These are phyloP conservation scores for Dynastes hyllus DNA, from an alignment of 2,888 invertebrate genomes.

Conservation along the genomic window DNA sequence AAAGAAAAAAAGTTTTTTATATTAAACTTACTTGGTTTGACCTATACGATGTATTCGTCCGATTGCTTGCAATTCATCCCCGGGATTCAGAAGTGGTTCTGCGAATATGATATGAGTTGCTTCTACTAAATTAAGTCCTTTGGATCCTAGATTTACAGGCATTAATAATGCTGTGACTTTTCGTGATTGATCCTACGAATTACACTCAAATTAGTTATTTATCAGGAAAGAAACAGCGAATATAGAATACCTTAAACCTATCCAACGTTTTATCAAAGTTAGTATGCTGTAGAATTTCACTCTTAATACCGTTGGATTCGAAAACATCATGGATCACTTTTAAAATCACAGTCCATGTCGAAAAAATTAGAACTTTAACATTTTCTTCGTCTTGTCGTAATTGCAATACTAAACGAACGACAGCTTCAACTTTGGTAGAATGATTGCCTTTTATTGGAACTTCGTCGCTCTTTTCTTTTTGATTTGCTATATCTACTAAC, in stretches of 20 bases:
- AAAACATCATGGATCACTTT: conserved; percentile 74
- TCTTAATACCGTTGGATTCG: conserved; percentile 72
- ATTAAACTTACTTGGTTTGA: conserved; percentile 76
- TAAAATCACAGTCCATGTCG: conserved; percentile 75
- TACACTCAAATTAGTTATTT: not conserved
- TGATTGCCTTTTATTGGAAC: conserved; percentile 75
- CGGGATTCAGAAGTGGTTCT: conserved; percentile 83
- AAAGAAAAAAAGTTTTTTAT: conserved; percentile 7
- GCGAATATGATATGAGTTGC: conserved; percentile 85
- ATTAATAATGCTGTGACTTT: conserved; percentile 78
- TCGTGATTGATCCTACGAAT: conserved; percentile 52
- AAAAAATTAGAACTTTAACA: conserved; percentile 84
- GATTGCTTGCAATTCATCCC: conserved; percentile 84
- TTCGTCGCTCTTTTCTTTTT: conserved; percentile 51
- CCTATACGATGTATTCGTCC: conserved; percentile 87
- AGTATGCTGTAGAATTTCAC: conserved; percentile 58
- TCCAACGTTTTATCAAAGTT: conserved; percentile 66
- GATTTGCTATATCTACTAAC: conserved; percentile 66
- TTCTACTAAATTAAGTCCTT: conserved; percentile 85
- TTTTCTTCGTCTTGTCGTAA: conserved; percentile 73
- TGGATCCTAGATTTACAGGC: conserved; percentile 80
- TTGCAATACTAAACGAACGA: conserved; percentile 75
- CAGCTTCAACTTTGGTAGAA: conserved; percentile 81
- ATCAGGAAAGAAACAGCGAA: not conserved
- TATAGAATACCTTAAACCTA: conserved; percentile 73